Percentiles rank a stretch among this genome's conserved stretches.
These are phyloP conservation scores for Corythaixoides concolor DNA, from an alignment of 2,113 vertebrate genomes.

Conservation along the genomic window DNA sequence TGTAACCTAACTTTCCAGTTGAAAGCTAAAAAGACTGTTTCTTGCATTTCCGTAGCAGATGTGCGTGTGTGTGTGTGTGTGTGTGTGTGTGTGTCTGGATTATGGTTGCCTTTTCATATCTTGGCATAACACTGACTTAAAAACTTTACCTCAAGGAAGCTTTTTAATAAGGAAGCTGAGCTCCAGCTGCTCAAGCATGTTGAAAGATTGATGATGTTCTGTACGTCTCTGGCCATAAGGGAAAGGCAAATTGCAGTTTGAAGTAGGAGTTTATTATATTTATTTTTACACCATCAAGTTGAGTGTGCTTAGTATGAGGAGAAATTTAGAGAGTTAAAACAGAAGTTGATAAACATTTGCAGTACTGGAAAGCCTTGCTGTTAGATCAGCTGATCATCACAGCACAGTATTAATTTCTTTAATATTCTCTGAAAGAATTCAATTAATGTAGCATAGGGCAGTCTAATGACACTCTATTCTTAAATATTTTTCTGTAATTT, in stretches of 20 bases:
- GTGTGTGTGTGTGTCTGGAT: background rate
- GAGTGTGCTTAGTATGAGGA: background rate
- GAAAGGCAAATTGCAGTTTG: background rate
- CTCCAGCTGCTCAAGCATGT: background rate
- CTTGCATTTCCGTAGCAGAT: background rate
- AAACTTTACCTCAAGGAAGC: slow-evolving; percentile 23
- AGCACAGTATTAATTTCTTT: background rate
- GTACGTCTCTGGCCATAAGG: background rate
- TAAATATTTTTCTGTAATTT: background rate
- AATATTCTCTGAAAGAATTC: background rate
- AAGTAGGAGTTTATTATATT: background rate
- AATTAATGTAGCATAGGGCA: background rate
- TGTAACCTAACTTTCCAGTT: background rate
- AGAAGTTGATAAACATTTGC: background rate
- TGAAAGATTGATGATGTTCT: background rate
- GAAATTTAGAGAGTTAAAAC: background rate
- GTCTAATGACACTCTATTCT: background rate
- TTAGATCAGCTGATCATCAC: background rate
- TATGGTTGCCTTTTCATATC: background rate
- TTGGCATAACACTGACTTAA: background rate
- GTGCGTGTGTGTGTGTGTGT: background rate
- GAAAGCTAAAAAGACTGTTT: rapidly evolving
- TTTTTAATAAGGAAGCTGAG: background rate
- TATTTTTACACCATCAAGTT: background rate
- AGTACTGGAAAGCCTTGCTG: background rate